Percentiles rank a stretch among this genome's conserved stretches.
These are phyloP conservation scores for Sycophila sp. DNA, from an alignment of 1,140 invertebrate species.

Conservation along the genomic window DNA sequence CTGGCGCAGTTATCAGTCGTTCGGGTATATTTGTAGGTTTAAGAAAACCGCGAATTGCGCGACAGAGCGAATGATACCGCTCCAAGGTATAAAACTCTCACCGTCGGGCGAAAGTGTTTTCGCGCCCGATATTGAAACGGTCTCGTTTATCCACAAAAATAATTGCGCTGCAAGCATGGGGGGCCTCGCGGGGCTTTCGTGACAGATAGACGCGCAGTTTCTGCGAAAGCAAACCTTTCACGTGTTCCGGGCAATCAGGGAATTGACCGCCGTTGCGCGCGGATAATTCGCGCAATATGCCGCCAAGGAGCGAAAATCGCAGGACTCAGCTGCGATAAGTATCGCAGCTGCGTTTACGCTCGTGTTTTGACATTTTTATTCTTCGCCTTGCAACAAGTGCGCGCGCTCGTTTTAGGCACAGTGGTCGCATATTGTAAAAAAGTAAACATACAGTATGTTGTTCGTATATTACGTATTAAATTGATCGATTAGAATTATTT, in stretches of 20 bases:
- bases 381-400: no score
- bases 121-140: not conserved
- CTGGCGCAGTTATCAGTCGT: not conserved
- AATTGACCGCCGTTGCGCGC: not conserved
- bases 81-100: not conserved
- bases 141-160: conserved; percentile 24
- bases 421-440: no score
- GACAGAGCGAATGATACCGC: not conserved
- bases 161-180: not conserved
- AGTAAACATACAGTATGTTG: no score
- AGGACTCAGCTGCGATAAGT: not conserved
- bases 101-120: conserved; percentile 10
- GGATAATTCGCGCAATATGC: conserved; percentile 2
- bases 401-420: no score
- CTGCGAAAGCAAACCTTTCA: not conserved
- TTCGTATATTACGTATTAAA: no score
- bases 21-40: conserved; percentile 11
- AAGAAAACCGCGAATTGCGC: not conserved
- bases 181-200: not conserved
- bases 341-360: not conserved
- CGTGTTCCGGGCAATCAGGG: not conserved
- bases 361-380: not conserved
- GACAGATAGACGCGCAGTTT: not conserved
- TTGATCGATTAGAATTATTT: no score
- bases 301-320: conserved; percentile 8